These are phyloP conservation scores for Chrysopilus asiliformis DNA, from an alignment of 2,888 invertebrate genomes.

Conservation along the genomic window DNA sequence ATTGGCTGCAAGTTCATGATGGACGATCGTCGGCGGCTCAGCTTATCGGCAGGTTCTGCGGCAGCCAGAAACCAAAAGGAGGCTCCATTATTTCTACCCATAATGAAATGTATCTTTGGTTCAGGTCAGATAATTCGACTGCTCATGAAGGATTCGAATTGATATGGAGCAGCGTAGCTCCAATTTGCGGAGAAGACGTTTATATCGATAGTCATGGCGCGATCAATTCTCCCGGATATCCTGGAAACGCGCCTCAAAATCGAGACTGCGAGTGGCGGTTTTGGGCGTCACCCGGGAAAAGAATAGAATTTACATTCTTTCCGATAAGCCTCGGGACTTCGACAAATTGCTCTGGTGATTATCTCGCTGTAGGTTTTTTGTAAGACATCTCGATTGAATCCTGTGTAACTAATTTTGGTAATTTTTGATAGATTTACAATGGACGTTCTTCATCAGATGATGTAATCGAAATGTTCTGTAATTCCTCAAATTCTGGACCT, in stretches of 20 bases:
- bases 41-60: constrained; percentile 69
- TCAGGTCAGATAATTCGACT: constrained; percentile 55
- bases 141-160: constrained; percentile 57
- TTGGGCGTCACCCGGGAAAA: constrained; percentile 50
- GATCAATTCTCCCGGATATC: constrained; percentile 77
- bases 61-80: constrained; percentile 49
- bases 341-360: constrained; percentile 61
- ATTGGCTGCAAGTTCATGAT: constrained; percentile 74
- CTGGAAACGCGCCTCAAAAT: constrained; percentile 69
- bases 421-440: too few relatives aligned
- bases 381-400: too few relatives aligned
- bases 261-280: constrained; percentile 75
- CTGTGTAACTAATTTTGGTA: too few relatives aligned
- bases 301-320: constrained; percentile 71
- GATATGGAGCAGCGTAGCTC: constrained; percentile 59
- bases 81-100: constrained; percentile 62
- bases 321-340: constrained; percentile 61
- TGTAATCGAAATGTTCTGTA: constrained; percentile 54
- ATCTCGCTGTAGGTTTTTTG: constrained; percentile 44
- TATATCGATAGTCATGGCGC: constrained; percentile 46
- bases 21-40: constrained; percentile 58
- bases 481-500: constrained; percentile 55
- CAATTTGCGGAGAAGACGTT: constrained; percentile 57
- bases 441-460: constrained; percentile 26
- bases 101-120: constrained; percentile 64